phyloP scores from a whole-genome alignment of 2,888 invertebrate genomes.

The Hylaea fasciaria region DNA sequence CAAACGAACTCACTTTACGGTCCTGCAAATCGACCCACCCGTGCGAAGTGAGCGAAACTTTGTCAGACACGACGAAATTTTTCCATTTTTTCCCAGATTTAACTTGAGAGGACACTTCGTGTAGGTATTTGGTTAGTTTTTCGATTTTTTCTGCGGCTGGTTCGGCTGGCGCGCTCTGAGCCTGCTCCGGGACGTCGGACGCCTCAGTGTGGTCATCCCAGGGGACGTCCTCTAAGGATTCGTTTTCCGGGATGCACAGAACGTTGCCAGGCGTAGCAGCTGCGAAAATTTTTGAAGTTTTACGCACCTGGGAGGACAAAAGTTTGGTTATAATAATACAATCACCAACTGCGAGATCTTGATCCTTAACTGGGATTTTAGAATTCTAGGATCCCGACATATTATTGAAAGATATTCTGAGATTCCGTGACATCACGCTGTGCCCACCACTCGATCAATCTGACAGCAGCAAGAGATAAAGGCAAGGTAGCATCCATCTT shows the following conservation, averaged over 20 bases:
- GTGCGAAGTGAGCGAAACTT: constrained; percentile 47
- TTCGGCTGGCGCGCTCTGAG: constrained; percentile 52
- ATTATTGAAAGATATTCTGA: no score
- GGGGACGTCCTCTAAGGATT: constrained; percentile 57
- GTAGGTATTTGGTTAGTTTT: constrained; percentile 79
- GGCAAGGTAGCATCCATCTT: no score
- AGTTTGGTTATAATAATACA: neutral
- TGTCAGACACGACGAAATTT: constrained; percentile 59
- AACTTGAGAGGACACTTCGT: constrained; percentile 45
- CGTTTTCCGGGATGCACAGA: constrained; percentile 57
- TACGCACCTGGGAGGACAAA: constrained; percentile 71
- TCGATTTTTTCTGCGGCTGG: constrained; percentile 78
- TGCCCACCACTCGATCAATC: no score
- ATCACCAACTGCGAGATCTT: neutral
- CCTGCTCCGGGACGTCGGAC: constrained; percentile 55
- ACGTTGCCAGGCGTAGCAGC: constrained; percentile 63
- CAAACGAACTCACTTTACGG: constrained; percentile 39
- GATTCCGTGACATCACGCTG: no score
- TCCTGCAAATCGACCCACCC: constrained; percentile 64
- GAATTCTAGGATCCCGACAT: neutral
- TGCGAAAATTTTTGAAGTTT: constrained; percentile 76
- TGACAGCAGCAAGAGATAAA: no score
- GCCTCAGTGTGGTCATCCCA: constrained; percentile 64
- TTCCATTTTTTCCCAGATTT: constrained; percentile 69
- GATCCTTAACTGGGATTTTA: neutral